These are phyloP conservation scores for Oncorhynchus masou DNA, from an alignment of 2,113 vertebrate species.

Conservation along the genomic window DNA sequence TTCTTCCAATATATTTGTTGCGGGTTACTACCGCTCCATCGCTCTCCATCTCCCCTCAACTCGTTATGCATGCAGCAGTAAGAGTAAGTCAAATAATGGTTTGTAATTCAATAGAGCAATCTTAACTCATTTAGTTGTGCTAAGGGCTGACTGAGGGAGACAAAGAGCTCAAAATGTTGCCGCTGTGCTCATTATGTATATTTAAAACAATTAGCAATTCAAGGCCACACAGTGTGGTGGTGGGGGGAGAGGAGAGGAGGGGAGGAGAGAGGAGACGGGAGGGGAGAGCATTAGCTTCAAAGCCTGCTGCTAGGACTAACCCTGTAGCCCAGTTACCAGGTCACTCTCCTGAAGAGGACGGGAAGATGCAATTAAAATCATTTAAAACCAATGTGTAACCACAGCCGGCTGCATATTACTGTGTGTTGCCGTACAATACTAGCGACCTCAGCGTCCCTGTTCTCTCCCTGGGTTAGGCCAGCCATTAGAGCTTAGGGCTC, in stretches of 20 bases:
- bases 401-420: slow-evolving; percentile 64
- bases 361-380: slow-evolving; percentile 75
- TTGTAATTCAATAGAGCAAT: slow-evolving; percentile 91
- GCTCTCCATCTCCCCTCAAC: slow-evolving; percentile 31
- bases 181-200: slow-evolving; percentile 87
- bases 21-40: slow-evolving; percentile 30
- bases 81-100: slow-evolving; percentile 75
- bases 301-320: slow-evolving; percentile 77
- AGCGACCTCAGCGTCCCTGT: slow-evolving; percentile 44
- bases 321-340: slow-evolving; percentile 68
- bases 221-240: slow-evolving; percentile 80
- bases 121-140: slow-evolving; percentile 89
- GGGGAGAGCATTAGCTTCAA: slow-evolving; percentile 62
- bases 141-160: slow-evolving; percentile 89
- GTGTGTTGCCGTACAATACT: slow-evolving; percentile 49
- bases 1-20: not conserved
- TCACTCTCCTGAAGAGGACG: slow-evolving; percentile 69
- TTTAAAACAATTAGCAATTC: slow-evolving; percentile 90
- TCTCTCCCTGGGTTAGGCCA: slow-evolving; percentile 11
- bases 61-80: slow-evolving; percentile 61
- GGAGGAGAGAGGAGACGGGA: slow-evolving; percentile 28
- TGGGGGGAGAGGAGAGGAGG: slow-evolving; percentile 43
- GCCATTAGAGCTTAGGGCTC: slow-evolving; percentile 35
- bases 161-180: slow-evolving; percentile 85
- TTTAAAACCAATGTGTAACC: slow-evolving; percentile 74